A percentile compares a stretch with the other conserved stretches of the same genome.
These are phyloP conservation scores for Sandelia bainsii DNA, from an alignment of 2,797 vertebrate genomes.

Conservation along the genomic window DNA sequence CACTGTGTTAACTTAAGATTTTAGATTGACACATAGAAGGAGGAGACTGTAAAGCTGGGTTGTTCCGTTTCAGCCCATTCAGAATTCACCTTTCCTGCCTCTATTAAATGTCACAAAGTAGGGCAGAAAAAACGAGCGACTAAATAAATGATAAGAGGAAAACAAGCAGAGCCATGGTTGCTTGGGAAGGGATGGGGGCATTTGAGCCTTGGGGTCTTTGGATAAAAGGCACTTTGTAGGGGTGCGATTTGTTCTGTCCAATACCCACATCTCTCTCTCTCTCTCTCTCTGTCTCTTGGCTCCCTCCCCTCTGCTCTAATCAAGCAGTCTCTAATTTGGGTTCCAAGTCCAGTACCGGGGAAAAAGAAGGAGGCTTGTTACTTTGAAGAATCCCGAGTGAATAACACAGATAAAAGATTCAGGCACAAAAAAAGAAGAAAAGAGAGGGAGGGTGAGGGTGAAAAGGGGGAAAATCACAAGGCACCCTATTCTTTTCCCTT, in stretches of 20 bases:
- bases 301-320: conserved; percentile 83
- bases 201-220: conserved; percentile 84
- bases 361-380: conserved; percentile 94
- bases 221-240: conserved; percentile 98
- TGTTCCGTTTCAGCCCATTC: conserved; percentile 77
- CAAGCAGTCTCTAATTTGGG: conserved; percentile 94
- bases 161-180: conserved; percentile 88
- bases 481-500: conserved; percentile 94
- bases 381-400: conserved; percentile 95
- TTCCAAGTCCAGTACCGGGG: conserved; percentile 92
- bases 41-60: conserved; percentile 31
- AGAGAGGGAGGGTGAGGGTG: conserved; percentile 75
- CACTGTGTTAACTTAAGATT: conserved; percentile 63
- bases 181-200: conserved; percentile 85
- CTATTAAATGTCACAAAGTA: conserved; percentile 93
- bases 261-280: conserved; percentile 85
- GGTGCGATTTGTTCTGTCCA: conserved; percentile 91
- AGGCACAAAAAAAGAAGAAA: conserved; percentile 87
- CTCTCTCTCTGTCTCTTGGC: conserved; percentile 81
- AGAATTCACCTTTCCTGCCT: conserved; percentile 86
- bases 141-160: conserved; percentile 89
- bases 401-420: conserved; percentile 98
- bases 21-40: conserved; percentile 69
- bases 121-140: conserved; percentile 88
- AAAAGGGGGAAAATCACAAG: conserved; percentile 92